Evolutionary conservation across 2,113 vertebrate species (phyloP), one percentile per base, ranked within the genome.

Genomic region (Plectropomus leopardus): DNA sequence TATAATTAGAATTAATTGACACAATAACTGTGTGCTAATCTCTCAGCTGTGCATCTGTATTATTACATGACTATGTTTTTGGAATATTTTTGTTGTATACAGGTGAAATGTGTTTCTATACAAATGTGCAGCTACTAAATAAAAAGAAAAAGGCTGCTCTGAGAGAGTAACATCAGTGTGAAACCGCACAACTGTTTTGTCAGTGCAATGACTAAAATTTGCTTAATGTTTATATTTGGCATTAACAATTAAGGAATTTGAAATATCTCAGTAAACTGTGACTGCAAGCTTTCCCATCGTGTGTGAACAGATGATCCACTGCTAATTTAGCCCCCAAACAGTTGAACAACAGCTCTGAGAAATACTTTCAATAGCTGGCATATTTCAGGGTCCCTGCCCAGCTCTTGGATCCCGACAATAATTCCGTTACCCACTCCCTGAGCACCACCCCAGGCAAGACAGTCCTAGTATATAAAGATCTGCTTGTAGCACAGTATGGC

Each of bases 351-450:
- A 47, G 32, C 57, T 32, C 40, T 57, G 61, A 57, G 26, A 24
- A 58, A 74, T 59, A 63, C 42, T 34, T 68, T 50, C 9, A 15
- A 48, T 65, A 67, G 42, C n/a, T 60, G 64, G 23, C 55, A 67
- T 68, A 50, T 67, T 59, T 58, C 28, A 68, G 53, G 30, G 40
- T 19, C 53, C 24, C 17, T 44, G 3, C 14, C 24, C 19, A 4
- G 21, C 51, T 34, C 47, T 69, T 50, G 24, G 55, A 19, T 32
- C 44, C n/a, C 8, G 34, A 14, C 26, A 40, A n/a, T 30, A 0
- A 40, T 40, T 60, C 32, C n/a, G 7, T 50, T 28, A 14, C n/a
- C 19, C 24, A 14, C 19, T 54, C 36, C 24, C 17, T 45, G 17
- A 7, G 48, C 1, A 3, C 21, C 36, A 30, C 2, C 48, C 7